Evolutionary conservation across 2,113 vertebrate genomes (phyloP).

Genomic region (Mionectes macconnelli): DNA sequence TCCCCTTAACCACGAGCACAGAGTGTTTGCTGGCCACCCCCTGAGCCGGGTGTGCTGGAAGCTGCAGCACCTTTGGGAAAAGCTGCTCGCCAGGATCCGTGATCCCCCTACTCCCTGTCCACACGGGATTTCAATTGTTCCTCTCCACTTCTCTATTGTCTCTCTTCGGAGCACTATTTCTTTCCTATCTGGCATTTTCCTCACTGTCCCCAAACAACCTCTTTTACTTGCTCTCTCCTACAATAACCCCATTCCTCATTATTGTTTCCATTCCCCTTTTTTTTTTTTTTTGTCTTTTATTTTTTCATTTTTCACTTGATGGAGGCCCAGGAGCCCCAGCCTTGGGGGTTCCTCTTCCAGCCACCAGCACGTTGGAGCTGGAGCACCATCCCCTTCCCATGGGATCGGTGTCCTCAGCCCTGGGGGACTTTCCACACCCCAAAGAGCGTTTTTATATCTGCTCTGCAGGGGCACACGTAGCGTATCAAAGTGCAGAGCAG

Average conservation of each 20-base stretch:
- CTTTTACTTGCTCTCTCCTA: constrained; percentile 42
- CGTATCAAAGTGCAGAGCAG: background rate
- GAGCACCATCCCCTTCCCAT: background rate
- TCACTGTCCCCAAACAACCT: constrained; percentile 56
- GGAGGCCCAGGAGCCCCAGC: background rate
- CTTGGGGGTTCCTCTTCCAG: background rate
- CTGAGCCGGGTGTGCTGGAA: background rate
- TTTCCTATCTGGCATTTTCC: constrained; percentile 57
- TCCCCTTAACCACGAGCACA: accelerated
- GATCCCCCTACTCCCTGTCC: background rate
- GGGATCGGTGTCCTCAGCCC: accelerated
- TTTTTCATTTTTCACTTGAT: background rate
- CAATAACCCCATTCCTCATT: constrained; percentile 41
- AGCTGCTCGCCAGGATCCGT: background rate
- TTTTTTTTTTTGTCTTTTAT: background rate
- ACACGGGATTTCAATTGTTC: background rate
- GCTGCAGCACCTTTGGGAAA: background rate
- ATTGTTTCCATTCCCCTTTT: constrained; percentile 44
- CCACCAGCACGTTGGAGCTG: accelerated
- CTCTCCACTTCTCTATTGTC: constrained; percentile 2
- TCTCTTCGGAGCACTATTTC: background rate
- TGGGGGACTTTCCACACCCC: accelerated
- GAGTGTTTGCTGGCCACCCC: background rate
- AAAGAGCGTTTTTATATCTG: accelerated
- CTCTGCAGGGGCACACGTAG: background rate